phyloP scores from a whole-genome alignment of 2,797 vertebrate genomes.

The Cyprinodon diabolis region DNA sequence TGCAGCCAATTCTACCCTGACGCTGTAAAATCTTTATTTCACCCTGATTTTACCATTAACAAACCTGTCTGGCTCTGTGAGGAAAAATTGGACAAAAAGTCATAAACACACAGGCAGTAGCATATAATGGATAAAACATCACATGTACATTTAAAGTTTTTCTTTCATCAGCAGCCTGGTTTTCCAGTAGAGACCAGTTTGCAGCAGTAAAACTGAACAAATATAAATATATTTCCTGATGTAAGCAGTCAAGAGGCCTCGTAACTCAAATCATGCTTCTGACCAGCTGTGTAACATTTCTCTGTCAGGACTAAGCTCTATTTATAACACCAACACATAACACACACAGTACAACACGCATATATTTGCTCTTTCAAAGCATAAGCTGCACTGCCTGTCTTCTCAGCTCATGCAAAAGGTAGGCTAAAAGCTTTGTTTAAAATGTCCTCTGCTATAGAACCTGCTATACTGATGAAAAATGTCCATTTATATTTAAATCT shows the following conservation, averaged over 20 bases:
- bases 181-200: constrained; percentile 16
- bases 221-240: constrained; percentile 12
- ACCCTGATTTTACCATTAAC: neutral
- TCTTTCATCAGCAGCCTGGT: neutral
- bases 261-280: constrained; percentile 60
- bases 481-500: neutral
- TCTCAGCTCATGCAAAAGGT: constrained; percentile 16
- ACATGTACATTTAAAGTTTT: constrained; percentile 22
- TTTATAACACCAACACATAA: constrained; percentile 66
- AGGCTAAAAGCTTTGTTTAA: constrained; percentile 7
- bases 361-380: constrained; percentile 34
- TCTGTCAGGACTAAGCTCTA: constrained; percentile 51
- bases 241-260: neutral
- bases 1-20: neutral
- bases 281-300: constrained; percentile 62
- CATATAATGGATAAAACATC: neutral
- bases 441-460: neutral
- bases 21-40: neutral
- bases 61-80: neutral
- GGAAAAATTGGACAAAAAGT: neutral
- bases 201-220: neutral
- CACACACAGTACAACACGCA: constrained; percentile 31
- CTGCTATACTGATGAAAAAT: neutral
- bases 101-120: neutral
- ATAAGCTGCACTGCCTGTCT: constrained; percentile 27